A percentile compares a stretch with the other conserved stretches of the same genome.
Evolutionary conservation across 2,888 invertebrate species (phyloP).

Genomic region (Ptilodon capucinus): DNA sequence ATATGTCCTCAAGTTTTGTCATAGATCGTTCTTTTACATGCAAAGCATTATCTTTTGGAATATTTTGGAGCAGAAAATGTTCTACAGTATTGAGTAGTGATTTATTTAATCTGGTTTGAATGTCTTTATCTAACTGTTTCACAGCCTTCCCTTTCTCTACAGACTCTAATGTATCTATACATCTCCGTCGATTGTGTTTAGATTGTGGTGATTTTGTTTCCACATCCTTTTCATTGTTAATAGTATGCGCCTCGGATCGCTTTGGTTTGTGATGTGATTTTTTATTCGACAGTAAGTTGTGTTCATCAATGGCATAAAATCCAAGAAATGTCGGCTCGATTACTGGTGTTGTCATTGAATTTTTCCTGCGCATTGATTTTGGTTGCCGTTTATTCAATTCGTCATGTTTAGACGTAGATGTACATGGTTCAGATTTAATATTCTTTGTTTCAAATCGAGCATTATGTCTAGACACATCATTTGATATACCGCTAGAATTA

Average conservation of each 20-base stretch:
- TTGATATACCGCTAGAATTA: slow-evolving; percentile 29
- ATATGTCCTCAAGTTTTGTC: background rate
- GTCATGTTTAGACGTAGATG: slow-evolving; percentile 42
- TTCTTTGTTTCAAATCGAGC: slow-evolving; percentile 42
- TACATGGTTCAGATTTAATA: slow-evolving; percentile 58
- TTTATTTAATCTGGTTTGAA: slow-evolving; percentile 7
- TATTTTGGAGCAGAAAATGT: background rate
- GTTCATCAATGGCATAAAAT: background rate
- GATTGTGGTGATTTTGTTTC: background rate
- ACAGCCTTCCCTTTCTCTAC: background rate
- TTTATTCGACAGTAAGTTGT: slow-evolving; percentile 12
- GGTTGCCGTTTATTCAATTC: slow-evolving; percentile 23
- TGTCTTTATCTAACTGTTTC: background rate
- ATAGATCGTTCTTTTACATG: background rate
- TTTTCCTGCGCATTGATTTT: background rate
- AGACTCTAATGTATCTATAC: background rate
- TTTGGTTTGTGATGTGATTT: slow-evolving; percentile 38
- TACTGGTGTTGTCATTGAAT: background rate
- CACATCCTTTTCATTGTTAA: slow-evolving; percentile 23
- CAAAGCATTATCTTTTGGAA: background rate
- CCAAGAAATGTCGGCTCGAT: background rate
- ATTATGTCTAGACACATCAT: slow-evolving; percentile 19
- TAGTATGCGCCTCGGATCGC: slow-evolving; percentile 23
- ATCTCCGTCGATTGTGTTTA: slow-evolving; percentile 11
- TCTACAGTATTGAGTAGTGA: background rate